These are phyloP conservation scores for Enteromius unitaeniatus DNA, from an alignment of 2,797 vertebrate species.

Conservation along the genomic window DNA sequence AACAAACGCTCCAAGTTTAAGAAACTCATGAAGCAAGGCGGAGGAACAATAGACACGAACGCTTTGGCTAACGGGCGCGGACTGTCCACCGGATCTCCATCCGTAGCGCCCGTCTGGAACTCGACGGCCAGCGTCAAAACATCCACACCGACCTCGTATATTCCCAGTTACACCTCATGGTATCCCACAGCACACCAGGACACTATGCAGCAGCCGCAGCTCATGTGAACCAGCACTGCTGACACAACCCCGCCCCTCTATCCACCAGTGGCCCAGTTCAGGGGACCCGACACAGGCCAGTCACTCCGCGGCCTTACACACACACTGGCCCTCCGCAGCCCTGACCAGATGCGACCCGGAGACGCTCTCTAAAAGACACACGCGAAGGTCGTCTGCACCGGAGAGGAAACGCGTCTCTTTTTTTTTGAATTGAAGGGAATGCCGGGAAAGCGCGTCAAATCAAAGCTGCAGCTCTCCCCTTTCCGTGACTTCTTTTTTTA, in stretches of 20 bases:
- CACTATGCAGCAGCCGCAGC: conserved; percentile 98
- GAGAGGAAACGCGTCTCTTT: conserved; percentile 73
- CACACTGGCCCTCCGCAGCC: conserved; percentile 65
- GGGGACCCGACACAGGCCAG: conserved; percentile 64
- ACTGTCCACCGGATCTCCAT: conserved; percentile 89
- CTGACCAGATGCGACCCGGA: conserved; percentile 79
- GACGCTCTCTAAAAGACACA: conserved; percentile 71
- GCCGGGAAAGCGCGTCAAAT: conserved; percentile 67
- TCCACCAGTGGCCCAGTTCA: conserved; percentile 68
- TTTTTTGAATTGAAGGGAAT: conserved; percentile 66
- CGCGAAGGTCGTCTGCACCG: conserved; percentile 64
- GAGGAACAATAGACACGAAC: conserved; percentile 87
- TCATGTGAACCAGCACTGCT: conserved; percentile 87
- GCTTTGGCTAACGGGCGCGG: conserved; percentile 89
- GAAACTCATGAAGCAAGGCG: conserved; percentile 95
- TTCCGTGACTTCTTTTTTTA: conserved; percentile 62
- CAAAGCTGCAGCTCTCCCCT: conserved; percentile 73
- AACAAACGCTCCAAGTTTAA: conserved; percentile 95
- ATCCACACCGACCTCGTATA: conserved; percentile 90
- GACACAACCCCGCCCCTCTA: conserved; percentile 61
- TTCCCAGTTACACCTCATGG: conserved; percentile 98
- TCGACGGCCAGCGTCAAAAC: conserved; percentile 88
- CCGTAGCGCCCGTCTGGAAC: conserved; percentile 93
- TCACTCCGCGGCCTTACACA: conserved; percentile 61
- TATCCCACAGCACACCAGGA: conserved; percentile 97